Evolutionary conservation across 1,140 invertebrate genomes (phyloP), one percentile per base, ranked within the genome.

Genomic region (Telenomus remus): DNA sequence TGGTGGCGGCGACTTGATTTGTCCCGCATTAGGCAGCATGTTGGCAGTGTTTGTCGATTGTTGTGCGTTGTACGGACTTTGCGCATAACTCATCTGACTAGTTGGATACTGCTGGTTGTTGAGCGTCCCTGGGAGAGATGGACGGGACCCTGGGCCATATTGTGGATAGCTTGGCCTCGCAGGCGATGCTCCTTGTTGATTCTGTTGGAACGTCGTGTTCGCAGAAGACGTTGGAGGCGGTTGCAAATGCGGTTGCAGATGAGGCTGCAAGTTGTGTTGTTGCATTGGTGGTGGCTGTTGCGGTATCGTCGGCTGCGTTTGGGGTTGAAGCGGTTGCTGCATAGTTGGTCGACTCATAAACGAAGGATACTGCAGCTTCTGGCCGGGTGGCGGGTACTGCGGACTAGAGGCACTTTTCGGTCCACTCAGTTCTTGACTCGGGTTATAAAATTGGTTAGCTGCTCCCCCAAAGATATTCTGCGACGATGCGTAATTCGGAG

Each of bases 11-110:
- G 60, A 42, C 12, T 56, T 72, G 6, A 57, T 34, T 8, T 70
- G 78, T 0, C 55, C 56, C 37, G 50, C 61, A 13, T 43, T 14
- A 19, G 46, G 47, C n/a, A 51, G 27, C 27, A 65, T 43, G 0
- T 11, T 77, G 63, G 74, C 59, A 75, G 79, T 81, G 64, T 68
- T 68, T 59, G 63, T 54, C 44, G 76, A 47, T 39, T 64, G 9
- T 75, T 81, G 74, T 55, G 71, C 61, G 13, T 64, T 63, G 34
- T 80, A 81, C 35, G 44, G 53, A 53, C 53, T 57, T 35, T 78
- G 75, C 0, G 79, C 73, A 70, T 84, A 83, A 57, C 74, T 84
- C 64, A 76, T 78, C 69, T 82, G 83, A 80, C 79, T 81, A 82
- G 76, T 10, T 72, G 79, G 69, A 78, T 80, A 82, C 57, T 80